Conservation (phyloP, 2,888 invertebrate species). For the Oscheius onirici region DNA sequence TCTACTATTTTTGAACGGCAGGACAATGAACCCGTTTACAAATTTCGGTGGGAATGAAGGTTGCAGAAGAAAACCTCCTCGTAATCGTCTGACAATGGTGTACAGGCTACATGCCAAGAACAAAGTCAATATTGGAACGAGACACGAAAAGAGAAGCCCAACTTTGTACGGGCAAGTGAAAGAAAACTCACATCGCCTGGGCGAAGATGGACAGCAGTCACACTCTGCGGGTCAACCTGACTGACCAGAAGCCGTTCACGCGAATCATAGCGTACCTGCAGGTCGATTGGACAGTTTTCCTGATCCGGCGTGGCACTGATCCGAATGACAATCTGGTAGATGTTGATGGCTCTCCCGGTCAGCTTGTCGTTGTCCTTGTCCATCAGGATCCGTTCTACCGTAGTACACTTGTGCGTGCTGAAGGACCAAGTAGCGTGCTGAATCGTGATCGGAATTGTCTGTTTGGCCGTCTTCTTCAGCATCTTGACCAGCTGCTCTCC, state of each 20-base stretch:
- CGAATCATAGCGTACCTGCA: constrained; percentile 52
- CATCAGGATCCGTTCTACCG: constrained; percentile 53
- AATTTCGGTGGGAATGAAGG: no score
- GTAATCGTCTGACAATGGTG: no score
- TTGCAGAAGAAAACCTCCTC: no score
- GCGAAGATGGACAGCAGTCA: constrained; percentile 51
- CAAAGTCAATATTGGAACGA: no score
- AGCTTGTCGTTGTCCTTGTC: constrained; percentile 53
- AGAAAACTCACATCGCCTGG: constrained; percentile 42
- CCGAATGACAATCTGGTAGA: constrained; percentile 41
- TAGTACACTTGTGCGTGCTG: constrained; percentile 50
- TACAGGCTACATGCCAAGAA: no score
- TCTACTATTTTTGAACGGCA: no score
- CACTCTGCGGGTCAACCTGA: constrained; percentile 42
- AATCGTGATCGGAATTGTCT: constrained; percentile 39
- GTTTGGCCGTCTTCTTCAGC: background rate
- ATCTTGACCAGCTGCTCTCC: background rate
- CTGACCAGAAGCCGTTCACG: constrained; percentile 53
- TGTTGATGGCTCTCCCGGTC: constrained; percentile 54
- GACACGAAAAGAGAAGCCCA: no score
- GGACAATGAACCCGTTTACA: no score
- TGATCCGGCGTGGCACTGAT: background rate
- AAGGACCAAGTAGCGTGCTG: constrained; percentile 49
- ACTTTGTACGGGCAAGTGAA: no score
- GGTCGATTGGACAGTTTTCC: constrained; percentile 36